Conservation (phyloP, 2,888 invertebrate species). For the Lathronympha strigana region DNA sequence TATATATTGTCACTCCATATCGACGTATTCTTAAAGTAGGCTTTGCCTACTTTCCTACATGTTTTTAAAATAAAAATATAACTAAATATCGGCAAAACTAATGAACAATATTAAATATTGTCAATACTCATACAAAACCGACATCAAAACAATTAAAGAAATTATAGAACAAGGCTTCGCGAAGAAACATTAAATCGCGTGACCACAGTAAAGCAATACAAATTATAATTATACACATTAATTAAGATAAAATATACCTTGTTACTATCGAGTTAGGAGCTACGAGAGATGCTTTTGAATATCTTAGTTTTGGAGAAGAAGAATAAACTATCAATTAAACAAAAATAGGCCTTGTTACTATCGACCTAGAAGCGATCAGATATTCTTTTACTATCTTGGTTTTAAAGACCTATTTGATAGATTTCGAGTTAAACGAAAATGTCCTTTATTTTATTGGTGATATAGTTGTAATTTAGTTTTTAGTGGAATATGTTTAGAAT, state of each 20-base stretch:
- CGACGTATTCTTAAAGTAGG: no score
- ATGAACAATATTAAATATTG: neutral
- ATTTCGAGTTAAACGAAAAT: neutral
- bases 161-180: conserved; percentile 21
- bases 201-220: conserved; percentile 23
- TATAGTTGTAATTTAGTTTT: neutral
- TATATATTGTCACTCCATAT: no score
- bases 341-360: neutral
- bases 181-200: conserved; percentile 21
- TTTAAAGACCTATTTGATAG: conserved; percentile 4
- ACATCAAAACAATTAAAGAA: conserved; percentile 15
- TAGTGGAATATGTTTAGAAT: conserved; percentile 6
- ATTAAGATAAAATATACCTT: neutral
- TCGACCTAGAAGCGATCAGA: neutral
- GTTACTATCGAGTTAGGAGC: neutral
- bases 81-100: neutral
- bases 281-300: neutral
- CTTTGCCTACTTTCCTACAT: neutral
- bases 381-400: neutral
- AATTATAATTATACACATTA: neutral
- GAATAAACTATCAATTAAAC: neutral
- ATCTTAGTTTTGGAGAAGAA: neutral
- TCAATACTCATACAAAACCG: neutral
- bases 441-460: neutral
- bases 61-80: neutral